Conservation (phyloP, 2,888 invertebrate species). For the Saturnia japonica region DNA sequence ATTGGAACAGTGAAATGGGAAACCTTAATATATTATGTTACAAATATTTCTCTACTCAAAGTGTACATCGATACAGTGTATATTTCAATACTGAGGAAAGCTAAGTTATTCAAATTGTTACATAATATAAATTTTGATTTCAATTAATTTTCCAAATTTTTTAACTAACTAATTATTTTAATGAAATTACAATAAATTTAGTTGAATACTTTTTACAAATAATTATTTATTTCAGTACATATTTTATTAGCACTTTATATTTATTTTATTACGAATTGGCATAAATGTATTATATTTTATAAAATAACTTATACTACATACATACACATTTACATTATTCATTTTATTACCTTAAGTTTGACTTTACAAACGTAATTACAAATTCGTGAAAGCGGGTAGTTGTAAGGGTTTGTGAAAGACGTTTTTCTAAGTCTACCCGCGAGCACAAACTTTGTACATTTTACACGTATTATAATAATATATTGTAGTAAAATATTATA, state of each 20-base stretch:
- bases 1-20: not conserved
- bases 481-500: not conserved
- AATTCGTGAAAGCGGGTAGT: not conserved
- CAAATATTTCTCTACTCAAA: not conserved
- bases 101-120: too few relatives aligned
- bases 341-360: not conserved
- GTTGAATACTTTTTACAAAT: not conserved
- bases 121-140: not conserved
- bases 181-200: not conserved
- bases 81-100: too few relatives aligned
- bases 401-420: not conserved
- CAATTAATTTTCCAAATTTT: not conserved
- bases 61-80: not conserved
- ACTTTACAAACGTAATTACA: not conserved
- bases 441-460: not conserved
- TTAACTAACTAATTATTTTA: not conserved
- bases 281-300: not conserved
- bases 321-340: slow-evolving; percentile 5
- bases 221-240: slow-evolving; percentile 2
- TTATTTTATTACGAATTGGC: slow-evolving; percentile 8
- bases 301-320: not conserved
- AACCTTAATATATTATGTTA: not conserved
- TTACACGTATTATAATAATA: not conserved
- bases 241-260: not conserved
- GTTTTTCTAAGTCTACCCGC: not conserved